These are phyloP conservation scores for Drosophila kanekoi DNA, from an alignment of 2,888 invertebrate species.

Conservation along the genomic window DNA sequence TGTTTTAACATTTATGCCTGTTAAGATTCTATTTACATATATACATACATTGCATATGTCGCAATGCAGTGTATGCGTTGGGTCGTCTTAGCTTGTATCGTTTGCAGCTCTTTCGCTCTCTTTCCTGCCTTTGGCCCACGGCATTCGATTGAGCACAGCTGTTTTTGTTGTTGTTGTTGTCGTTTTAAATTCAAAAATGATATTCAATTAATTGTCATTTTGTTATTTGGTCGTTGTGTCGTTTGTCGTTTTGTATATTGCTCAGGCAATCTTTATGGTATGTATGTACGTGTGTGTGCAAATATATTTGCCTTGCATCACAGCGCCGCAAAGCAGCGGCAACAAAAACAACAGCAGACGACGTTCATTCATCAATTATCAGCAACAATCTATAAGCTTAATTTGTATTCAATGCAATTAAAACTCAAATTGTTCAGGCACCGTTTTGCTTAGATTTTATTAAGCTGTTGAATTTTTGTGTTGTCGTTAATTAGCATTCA, in stretches of 20 bases:
- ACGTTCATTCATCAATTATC: conserved; percentile 70
- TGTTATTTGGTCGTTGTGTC: conserved; percentile 45
- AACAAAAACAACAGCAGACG: conserved; percentile 19
- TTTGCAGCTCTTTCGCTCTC: background rate
- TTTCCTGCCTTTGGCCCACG: background rate
- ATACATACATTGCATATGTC: too few species aligned
- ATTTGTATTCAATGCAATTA: conserved; percentile 73
- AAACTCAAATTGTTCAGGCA: conserved; percentile 47
- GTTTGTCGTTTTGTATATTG: conserved; percentile 60
- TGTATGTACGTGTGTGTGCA: conserved; percentile 2
- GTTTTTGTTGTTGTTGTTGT: conserved; percentile 11
- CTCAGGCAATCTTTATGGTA: conserved; percentile 33
- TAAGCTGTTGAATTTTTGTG: conserved; percentile 19
- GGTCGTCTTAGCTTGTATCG: background rate
- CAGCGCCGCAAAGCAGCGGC: conserved; percentile 18
- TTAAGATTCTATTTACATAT: too few species aligned
- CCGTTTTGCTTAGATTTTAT: conserved; percentile 46
- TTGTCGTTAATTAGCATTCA: conserved; percentile 24
- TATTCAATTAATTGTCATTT: conserved; percentile 76
- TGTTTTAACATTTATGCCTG: background rate
- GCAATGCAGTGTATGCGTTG: conserved; percentile 5
- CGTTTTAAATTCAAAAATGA: conserved; percentile 49
- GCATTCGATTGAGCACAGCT: conserved; percentile 1
- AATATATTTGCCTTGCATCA: conserved; percentile 39
- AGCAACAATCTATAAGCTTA: conserved; percentile 53